phyloP scores from a whole-genome alignment of 2,797 vertebrate genomes.

The Ctenochaetus hawaiiensis region DNA sequence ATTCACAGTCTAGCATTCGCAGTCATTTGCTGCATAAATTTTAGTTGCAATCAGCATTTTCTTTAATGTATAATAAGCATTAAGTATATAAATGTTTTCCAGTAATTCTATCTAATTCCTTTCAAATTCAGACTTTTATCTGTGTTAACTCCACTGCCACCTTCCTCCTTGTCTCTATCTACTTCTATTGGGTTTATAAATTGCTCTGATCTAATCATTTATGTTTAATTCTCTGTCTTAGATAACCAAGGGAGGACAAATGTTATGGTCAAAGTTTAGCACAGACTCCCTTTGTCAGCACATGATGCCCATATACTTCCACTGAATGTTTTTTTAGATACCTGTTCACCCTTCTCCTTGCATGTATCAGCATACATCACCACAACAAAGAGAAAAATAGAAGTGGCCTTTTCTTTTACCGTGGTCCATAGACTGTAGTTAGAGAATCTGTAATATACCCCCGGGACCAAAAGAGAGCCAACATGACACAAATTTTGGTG shows the following conservation, averaged over 20 bases:
- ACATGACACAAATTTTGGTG: background rate
- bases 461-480: background rate
- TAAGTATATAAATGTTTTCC: too few relatives aligned
- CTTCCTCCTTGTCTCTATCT: background rate
- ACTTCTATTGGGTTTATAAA: constrained; percentile 31
- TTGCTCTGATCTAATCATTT: constrained; percentile 12
- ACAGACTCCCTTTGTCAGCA: constrained; percentile 32
- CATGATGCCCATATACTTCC: constrained; percentile 25
- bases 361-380: constrained; percentile 8
- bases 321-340: constrained; percentile 40
- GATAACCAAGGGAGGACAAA: constrained; percentile 1
- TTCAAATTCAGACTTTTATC: background rate
- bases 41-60: background rate
- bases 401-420: background rate
- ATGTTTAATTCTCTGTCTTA: constrained; percentile 23
- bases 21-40: background rate
- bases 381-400: constrained; percentile 5
- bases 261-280: constrained; percentile 36
- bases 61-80: background rate
- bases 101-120: background rate
- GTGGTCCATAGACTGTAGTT: background rate
- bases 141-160: background rate
- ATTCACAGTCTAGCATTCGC: too few relatives aligned
- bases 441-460: background rate
- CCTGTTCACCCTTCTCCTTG: constrained; percentile 27